Conservation (phyloP, 1,140 invertebrate genomes). For the Pararge aegeria region DNA sequence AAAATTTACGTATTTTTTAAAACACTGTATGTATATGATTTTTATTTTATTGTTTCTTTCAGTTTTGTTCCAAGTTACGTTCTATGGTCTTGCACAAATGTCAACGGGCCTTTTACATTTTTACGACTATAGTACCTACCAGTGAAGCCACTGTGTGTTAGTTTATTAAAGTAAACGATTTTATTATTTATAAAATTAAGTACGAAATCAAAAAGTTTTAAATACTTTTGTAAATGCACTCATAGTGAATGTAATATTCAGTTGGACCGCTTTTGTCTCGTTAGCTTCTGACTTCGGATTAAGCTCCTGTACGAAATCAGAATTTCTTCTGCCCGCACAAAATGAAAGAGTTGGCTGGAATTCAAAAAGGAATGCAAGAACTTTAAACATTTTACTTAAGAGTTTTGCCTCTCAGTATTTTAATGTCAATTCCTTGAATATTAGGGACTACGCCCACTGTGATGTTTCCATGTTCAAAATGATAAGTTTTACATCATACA, state of each 20-base stretch:
- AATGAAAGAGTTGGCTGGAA: constrained; percentile 10
- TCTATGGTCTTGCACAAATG: no score
- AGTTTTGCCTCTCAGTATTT: constrained; percentile 2
- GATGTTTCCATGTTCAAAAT: no score
- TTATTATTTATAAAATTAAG: no score
- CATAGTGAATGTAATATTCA: constrained; percentile 6
- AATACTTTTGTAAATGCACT: neutral
- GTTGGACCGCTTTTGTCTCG: constrained; percentile 8
- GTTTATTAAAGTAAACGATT: no score
- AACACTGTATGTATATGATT: no score
- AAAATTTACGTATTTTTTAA: no score
- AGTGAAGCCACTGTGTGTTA: no score
- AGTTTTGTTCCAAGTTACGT: no score
- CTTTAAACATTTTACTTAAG: constrained; percentile 9
- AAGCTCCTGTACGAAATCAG: constrained; percentile 7
- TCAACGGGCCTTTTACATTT: no score
- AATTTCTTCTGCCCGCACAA: constrained; percentile 9
- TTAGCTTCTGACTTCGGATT: constrained; percentile 10
- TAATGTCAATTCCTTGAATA: constrained; percentile 5
- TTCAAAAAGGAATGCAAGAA: constrained; percentile 8
- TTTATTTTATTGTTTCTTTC: no score
- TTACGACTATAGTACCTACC: no score
- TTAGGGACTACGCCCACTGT: neutral
- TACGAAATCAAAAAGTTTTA: neutral
- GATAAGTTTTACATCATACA: no score